Base-by-base conservation (phyloP, 2,888 invertebrate species). In the Sericinus montela region DNA sequence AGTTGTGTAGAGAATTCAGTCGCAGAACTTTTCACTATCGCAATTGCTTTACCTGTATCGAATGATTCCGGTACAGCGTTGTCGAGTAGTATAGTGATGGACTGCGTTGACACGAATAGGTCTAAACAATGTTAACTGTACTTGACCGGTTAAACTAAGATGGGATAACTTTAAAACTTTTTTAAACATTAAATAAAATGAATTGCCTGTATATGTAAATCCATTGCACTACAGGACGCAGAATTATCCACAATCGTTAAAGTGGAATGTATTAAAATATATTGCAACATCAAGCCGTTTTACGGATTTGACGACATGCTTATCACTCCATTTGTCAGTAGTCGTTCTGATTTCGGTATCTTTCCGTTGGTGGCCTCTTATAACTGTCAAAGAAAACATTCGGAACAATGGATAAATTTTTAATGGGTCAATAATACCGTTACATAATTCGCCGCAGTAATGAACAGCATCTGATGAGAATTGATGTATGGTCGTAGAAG, bases 381-480 rank as follows among this genome's bases (percentile, higher is more conserved):
- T n/a, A n/a, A n/a, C n/a, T n/a, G n/a, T n/a, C 4, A 32, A 5
- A 11, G 4, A 32, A 32, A 32, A n/a, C 11, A 5, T 38, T 19
- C 23, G 15, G 32, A 9, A 23, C 19, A 23, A 52, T 60, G 55
- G 56, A 52, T 53, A 54, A 43, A 45, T 53, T 55, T 61, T 66
- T 78, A 70, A 82, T 82, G 67, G 79, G 79, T 75, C 79, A 81
- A 59, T 62, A 61, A 67, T 76, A 78, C 80, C 79, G 82, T 87
- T 86, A 85, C 77, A 77, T 84, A 85, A 87, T 82, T 74, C 65
- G 67, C 56, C 60, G 59, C 69, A 67, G 67, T 67, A 76, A 75
- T 81, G 79, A 30, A 29, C 14, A 39, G 62, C 82, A 83, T 80
- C 76, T 60, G 80, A 80, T 80, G 78, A 80, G 72, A 80, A 77